Evolutionary conservation across 1,140 invertebrate genomes (phyloP), one percentile per base, ranked within the genome.

Genomic region (Musca domestica): DNA sequence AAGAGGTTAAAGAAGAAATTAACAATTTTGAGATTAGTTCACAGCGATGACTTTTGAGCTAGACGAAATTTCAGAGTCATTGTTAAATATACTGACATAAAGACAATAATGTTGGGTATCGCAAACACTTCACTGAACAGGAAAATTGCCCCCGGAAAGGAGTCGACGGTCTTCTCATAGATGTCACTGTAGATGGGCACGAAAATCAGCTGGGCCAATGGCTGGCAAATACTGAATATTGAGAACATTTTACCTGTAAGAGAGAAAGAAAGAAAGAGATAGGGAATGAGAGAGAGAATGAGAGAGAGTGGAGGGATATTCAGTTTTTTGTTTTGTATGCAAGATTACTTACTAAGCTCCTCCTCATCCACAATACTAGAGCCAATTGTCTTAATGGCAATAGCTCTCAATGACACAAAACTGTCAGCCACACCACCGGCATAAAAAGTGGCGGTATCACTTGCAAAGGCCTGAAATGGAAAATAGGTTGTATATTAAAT

Each of bases 171-270:
- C 30, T 51, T 71, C 10, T 73, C 66, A 61, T 82, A 82, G 4
- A 82, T 74, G 12, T 66, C 67, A 70, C 76, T 77, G 22, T 72
- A 82, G 14, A 82, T 72, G 19, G 77, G 73, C 20, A 78, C 75
- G 64, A 82, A 81, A 7, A 82, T 77, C 19, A 82, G 78, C 19
- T 74, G 72, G 6, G 70, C 76, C 49, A 81, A 74, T 3, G 77
- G 76, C 52, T 82, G 80, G 27, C 76, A 76, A 6, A 82, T 80
- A 4, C 80, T 80, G 30, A 82, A 78, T 9, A 82, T 74, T 0
- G 80, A 77, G 68, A 80, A 82, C 75, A 81, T 78, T 74, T 80
- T 79, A 30, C 80, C 80, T 81, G n/a, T 12, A 70, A 68, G n/a
- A 17, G 10, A 4, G 15, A 30, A 41, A 9, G 10, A 20, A 30